These are phyloP conservation scores for Oreochromis mossambicus DNA, from an alignment of 2,797 vertebrate genomes.

Conservation along the genomic window DNA sequence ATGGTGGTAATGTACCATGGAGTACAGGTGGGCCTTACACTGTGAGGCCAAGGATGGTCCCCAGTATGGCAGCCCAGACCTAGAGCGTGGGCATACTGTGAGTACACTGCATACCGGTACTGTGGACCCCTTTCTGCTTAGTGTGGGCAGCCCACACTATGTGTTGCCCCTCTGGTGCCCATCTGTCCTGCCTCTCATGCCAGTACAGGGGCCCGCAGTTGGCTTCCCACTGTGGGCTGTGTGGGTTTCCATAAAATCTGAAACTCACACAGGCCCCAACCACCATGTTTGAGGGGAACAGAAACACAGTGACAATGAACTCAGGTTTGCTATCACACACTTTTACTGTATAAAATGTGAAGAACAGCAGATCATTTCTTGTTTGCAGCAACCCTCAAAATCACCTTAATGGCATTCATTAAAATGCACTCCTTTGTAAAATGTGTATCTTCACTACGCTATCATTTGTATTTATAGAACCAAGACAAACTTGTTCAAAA, in stretches of 20 bases:
- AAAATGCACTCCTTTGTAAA: background rate
- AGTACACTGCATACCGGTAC: background rate
- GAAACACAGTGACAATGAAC: background rate
- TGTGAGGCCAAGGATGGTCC: background rate
- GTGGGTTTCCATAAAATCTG: background rate
- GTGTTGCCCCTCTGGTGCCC: background rate
- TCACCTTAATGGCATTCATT: conserved; percentile 11
- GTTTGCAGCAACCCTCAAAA: background rate
- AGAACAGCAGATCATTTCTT: background rate
- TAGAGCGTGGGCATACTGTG: background rate
- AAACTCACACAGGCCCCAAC: background rate
- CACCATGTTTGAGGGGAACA: background rate
- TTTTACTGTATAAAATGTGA: conserved; percentile 61
- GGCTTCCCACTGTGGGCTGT: background rate
- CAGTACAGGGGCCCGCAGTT: background rate
- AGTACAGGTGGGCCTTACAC: background rate
- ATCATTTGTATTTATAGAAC: background rate
- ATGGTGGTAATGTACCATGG: background rate
- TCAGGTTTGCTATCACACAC: conserved; percentile 12
- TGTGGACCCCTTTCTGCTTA: background rate
- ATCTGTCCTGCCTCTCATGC: background rate
- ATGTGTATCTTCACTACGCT: background rate
- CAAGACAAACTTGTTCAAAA: background rate
- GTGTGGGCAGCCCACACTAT: background rate
- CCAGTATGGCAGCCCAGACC: background rate